Base-by-base conservation (phyloP, 2,113 vertebrate genomes). In the Nettapus auritus region DNA sequence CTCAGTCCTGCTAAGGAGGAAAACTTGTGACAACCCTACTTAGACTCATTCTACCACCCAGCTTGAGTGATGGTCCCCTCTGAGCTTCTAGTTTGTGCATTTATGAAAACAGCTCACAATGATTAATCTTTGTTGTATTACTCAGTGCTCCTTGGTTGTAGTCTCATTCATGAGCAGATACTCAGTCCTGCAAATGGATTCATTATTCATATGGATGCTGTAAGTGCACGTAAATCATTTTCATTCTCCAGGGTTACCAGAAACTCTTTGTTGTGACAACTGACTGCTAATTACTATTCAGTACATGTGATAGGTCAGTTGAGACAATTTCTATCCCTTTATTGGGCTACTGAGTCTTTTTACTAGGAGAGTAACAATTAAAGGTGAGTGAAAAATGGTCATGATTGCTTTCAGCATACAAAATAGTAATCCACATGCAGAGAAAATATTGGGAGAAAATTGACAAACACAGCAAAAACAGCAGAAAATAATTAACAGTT, bases 81-180 rank as follows among this genome's bases (percentile, higher is more conserved):
- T 62, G 86, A 76, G 73, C 56, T 75, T 6, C 2, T 48, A 34
- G 68, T 90, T 83, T 82, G 68, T 74, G 36, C 23, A 3, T 88
- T 56, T 78, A 60, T 92, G 86, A 75, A 90, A 96, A 82, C 81
- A 89, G 53, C 36, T 84, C 64, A 60, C 34, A 60, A 3, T 82
- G 77, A 93, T 92, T 92, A 93, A 90, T 92, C 84, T 84, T 86
- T 81, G 42, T 64, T 92, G 74, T 83, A 78, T 48, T 95, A 80
- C 77, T 89, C 48, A 38, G 34, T 23, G 62, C 38, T 90, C 55
- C 80, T 62, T 81, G 26, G 69, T 44, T 74, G 76, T 66, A n/a
- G 33, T 82, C 90, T 95, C 91, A 75, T 93, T 96, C 94, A 94
- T 8, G 69, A 95, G 57, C 81, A 89, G 69, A 64, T 64, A 69